Evolutionary conservation across 2,888 invertebrate genomes (phyloP).

Genomic region (Pristionchus arcanus): DNA sequence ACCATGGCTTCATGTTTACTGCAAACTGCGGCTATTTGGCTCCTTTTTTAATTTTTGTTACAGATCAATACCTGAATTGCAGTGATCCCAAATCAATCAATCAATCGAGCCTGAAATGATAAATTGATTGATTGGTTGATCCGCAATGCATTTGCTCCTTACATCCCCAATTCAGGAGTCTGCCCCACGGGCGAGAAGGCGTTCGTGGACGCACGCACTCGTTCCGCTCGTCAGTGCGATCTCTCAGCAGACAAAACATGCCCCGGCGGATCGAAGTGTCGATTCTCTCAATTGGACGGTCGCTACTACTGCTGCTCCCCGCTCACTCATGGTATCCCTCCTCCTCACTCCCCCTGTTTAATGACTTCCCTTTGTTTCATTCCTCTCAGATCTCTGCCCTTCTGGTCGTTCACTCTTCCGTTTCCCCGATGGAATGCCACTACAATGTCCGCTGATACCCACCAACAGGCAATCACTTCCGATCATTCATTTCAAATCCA

Average conservation of each 20-base stretch:
- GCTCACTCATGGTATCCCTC: slow-evolving; percentile 56
- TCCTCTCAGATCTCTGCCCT: slow-evolving; percentile 62
- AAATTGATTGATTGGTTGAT: no score
- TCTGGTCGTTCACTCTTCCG: slow-evolving; percentile 66
- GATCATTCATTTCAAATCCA: no score
- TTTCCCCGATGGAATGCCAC: slow-evolving; percentile 60
- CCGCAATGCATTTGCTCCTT: no score
- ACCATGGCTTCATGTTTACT: no score
- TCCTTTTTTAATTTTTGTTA: no score
- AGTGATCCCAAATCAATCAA: no score
- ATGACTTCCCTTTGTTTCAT: no score
- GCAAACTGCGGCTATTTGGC: no score
- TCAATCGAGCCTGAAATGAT: no score
- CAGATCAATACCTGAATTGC: no score
- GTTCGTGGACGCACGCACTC: slow-evolving; percentile 67
- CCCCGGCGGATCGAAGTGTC: slow-evolving; percentile 65
- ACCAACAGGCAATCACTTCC: no score
- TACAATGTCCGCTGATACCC: slow-evolving; percentile 57
- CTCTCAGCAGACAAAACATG: slow-evolving; percentile 62
- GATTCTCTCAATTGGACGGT: slow-evolving; percentile 66
- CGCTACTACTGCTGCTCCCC: slow-evolving; percentile 67
- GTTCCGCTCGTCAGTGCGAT: slow-evolving; percentile 66
- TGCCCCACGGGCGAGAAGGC: slow-evolving; percentile 70
- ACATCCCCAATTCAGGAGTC: slow-evolving; percentile 63
- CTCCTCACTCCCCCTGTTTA: no score